Conservation (phyloP, 2,797 vertebrate species). For the Sebastes hopkinsi region DNA sequence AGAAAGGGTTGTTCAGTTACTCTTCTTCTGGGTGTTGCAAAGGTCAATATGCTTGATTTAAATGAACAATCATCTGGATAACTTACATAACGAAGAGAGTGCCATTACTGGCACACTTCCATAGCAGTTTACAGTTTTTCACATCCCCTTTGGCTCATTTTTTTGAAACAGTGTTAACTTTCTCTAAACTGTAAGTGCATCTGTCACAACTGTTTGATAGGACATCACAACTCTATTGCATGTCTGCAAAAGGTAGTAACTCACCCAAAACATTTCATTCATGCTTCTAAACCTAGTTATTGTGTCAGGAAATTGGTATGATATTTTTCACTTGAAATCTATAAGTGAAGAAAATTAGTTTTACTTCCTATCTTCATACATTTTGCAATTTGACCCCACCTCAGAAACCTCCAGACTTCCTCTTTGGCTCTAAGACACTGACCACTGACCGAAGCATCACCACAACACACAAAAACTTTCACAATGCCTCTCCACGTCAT, state of each 20-base stretch:
- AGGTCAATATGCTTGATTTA: neutral
- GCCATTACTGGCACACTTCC: neutral
- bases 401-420: constrained; percentile 24
- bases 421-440: constrained; percentile 6
- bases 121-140: neutral
- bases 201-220: no score
- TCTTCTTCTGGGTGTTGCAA: neutral
- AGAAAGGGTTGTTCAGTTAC: neutral
- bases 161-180: no score
- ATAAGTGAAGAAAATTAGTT: neutral
- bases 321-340: neutral
- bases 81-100: neutral
- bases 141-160: no score
- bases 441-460: constrained; percentile 34
- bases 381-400: neutral
- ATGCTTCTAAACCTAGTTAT: no score
- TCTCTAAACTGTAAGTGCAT: no score
- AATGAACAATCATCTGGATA: no score
- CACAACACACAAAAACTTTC: constrained; percentile 63
- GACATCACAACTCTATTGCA: no score
- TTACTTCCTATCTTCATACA: constrained; percentile 5
- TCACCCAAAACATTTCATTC: no score
- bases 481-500: neutral
- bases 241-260: no score
- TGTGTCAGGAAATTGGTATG: no score